phyloP scores from a whole-genome alignment of 2,888 invertebrate species.

The Cheilosia pagana region DNA sequence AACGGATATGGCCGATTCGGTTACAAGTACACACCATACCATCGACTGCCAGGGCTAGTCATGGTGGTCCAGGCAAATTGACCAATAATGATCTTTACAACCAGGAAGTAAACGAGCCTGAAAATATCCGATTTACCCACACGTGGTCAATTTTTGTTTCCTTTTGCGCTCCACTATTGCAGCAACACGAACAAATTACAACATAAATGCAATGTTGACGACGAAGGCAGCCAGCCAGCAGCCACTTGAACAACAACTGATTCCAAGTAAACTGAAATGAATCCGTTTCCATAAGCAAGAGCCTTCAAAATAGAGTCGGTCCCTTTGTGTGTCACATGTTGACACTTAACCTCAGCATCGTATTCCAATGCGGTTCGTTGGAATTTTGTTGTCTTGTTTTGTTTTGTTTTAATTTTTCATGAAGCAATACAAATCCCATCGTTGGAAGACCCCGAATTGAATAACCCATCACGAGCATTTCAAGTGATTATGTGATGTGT shows the following conservation, averaged over 20 bases:
- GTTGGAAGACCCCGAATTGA: constrained; percentile 33
- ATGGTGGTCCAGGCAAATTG: constrained; percentile 32
- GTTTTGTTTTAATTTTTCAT: constrained; percentile 24
- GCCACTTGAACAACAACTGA: constrained; percentile 18
- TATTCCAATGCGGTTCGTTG: constrained; percentile 48
- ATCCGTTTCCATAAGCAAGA: constrained; percentile 17
- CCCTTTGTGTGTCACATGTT: constrained; percentile 56
- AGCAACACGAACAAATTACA: constrained; percentile 7
- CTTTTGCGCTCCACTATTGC: background rate
- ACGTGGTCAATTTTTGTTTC: background rate
- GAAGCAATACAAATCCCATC: constrained; percentile 13
- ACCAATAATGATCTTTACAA: constrained; percentile 15
- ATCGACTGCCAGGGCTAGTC: background rate
- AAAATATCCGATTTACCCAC: constrained; percentile 6
- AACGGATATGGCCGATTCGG: background rate
- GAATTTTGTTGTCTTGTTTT: constrained; percentile 44
- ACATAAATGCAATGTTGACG: constrained; percentile 16
- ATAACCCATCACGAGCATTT: constrained; percentile 43
- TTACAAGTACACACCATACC: background rate
- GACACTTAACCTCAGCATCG: constrained; percentile 52
- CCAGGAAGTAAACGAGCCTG: constrained; percentile 17
- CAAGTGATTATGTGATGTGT: constrained; percentile 29
- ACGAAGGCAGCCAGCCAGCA: background rate
- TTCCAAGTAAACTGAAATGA: constrained; percentile 47
- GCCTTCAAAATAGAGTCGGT: constrained; percentile 32